A percentile compares a stretch with the other conserved stretches of the same genome.
Evolutionary conservation across 1,140 invertebrate genomes (phyloP).

Genomic region (Leucophenga varia): DNA sequence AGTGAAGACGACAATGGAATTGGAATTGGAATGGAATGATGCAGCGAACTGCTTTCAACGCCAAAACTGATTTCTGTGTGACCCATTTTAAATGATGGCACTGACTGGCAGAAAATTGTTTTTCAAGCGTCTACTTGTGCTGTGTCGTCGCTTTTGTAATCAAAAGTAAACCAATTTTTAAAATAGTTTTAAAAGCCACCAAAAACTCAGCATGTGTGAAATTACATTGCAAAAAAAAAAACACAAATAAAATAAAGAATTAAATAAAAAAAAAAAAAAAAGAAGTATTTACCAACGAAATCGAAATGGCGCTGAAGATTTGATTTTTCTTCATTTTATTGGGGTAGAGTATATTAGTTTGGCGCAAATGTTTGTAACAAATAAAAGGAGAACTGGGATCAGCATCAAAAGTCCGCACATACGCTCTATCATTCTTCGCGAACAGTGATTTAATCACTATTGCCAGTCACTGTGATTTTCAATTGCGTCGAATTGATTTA

Average conservation of each 20-base stretch:
- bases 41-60: background rate
- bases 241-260: conserved; percentile 7
- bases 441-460: no score
- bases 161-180: background rate
- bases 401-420: no score
- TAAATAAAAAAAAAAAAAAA: background rate
- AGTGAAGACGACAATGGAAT: background rate
- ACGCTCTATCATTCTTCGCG: no score
- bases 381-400: no score
- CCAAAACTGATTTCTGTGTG: conserved; percentile 3
- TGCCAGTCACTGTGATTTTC: no score
- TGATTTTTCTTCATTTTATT: background rate
- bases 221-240: conserved; percentile 4
- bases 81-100: no score
- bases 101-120: no score
- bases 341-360: background rate
- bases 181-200: background rate
- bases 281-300: background rate
- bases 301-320: background rate
- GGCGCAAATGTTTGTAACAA: no score
- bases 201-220: conserved; percentile 30
- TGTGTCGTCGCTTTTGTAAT: no score
- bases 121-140: no score
- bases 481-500: no score
- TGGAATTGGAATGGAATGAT: background rate